A percentile compares a stretch with the other conserved stretches of the same genome.
phyloP scores from a whole-genome alignment of 30 jellyfish, hydroid and myxozoan genomes.

The Clytia hemisphaerica region DNA sequence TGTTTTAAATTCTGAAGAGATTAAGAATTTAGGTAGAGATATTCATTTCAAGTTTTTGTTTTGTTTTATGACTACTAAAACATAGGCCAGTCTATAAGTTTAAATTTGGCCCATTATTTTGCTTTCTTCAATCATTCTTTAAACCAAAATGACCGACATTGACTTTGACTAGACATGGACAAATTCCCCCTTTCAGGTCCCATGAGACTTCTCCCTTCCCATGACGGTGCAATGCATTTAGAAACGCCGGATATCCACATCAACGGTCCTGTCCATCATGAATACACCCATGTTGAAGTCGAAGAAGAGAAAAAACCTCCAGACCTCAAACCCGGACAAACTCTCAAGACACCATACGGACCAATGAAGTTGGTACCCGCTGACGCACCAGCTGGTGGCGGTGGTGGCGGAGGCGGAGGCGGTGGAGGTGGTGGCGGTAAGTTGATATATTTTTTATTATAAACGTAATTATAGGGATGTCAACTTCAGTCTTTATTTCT shows the following conservation, averaged over 20 bases:
- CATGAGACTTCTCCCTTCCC: slow-evolving; percentile 68
- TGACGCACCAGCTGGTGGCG: slow-evolving; percentile 46
- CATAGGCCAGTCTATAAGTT: too few relatives aligned
- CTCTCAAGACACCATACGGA: slow-evolving; percentile 86
- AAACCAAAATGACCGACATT: too few relatives aligned
- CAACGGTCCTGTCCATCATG: slow-evolving; percentile 88
- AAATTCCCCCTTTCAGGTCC: slow-evolving; percentile 97
- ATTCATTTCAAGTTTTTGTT: too few relatives aligned
- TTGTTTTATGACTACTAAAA: too few relatives aligned
- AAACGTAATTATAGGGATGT: too few relatives aligned
- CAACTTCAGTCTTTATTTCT: too few relatives aligned
- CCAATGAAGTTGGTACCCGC: slow-evolving; percentile 95
- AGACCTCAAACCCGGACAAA: slow-evolving; percentile 73
- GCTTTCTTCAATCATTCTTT: too few relatives aligned
- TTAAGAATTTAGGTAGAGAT: too few relatives aligned
- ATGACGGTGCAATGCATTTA: slow-evolving; percentile 83
- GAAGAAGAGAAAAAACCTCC: slow-evolving; percentile 59
- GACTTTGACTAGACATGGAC: too few relatives aligned
- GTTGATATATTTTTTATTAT: too few relatives aligned
- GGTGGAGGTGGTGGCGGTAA: slow-evolving; percentile 76
- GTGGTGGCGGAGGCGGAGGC: slow-evolving; percentile 66
- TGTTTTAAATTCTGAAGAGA: too few relatives aligned
- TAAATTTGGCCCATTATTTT: too few relatives aligned
- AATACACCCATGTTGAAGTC: slow-evolving; percentile 60
- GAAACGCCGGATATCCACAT: slow-evolving; percentile 86